Evolutionary conservation across 2,113 vertebrate species (phyloP).

Genomic region (Bungarus multicinctus): DNA sequence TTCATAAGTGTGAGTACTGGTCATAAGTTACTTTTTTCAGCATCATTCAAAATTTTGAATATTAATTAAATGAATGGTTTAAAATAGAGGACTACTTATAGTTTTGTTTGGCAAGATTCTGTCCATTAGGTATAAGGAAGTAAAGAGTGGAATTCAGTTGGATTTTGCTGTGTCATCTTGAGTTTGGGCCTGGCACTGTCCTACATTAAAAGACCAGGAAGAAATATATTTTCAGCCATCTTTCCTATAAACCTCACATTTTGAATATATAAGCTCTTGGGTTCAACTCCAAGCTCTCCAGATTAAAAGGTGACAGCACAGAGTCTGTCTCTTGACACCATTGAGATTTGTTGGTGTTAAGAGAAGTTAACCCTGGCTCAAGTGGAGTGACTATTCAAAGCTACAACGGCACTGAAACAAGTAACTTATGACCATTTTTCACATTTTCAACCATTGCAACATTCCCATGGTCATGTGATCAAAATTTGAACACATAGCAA

Average conservation of each 20-base stretch:
- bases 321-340: not conserved
- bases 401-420: not conserved
- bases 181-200: too few relatives aligned
- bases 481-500: not conserved
- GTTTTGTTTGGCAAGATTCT: too few relatives aligned
- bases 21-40: too few relatives aligned
- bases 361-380: not conserved
- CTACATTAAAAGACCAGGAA: not conserved
- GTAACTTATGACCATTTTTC: not conserved
- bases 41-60: too few relatives aligned
- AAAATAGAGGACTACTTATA: too few relatives aligned
- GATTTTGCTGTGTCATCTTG: too few relatives aligned
- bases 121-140: too few relatives aligned
- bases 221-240: not conserved
- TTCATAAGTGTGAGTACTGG: too few relatives aligned
- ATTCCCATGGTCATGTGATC: not conserved
- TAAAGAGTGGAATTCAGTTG: too few relatives aligned
- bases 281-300: not conserved
- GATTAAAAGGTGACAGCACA: not conserved
- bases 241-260: not conserved
- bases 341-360: not conserved
- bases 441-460: not conserved
- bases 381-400: not conserved
- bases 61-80: too few relatives aligned
- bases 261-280: not conserved